phyloP scores from a whole-genome alignment of 2,888 invertebrate genomes.

The Hypomecis atomaria region DNA sequence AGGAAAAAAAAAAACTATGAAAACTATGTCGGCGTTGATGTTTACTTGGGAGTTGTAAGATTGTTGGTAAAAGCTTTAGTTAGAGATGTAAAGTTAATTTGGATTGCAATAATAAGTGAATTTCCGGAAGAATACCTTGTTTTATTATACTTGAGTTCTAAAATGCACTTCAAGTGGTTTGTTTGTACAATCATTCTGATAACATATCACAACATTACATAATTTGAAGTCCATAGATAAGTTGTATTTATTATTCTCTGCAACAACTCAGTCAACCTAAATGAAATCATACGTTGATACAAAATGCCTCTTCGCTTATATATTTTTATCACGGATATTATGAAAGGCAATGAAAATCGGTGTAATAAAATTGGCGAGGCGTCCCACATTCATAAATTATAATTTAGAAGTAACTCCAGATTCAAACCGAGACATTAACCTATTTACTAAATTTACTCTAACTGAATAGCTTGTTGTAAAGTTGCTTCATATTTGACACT shows the following conservation, averaged over 20 bases:
- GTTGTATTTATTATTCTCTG: conserved; percentile 29
- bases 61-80: no score
- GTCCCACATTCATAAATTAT: conserved; percentile 59
- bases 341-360: conserved; percentile 49
- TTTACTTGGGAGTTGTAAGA: no score
- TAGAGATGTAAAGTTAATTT: no score
- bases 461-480: conserved; percentile 1
- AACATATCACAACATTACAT: conserved; percentile 35
- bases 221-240: conserved; percentile 9
- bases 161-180: conserved; percentile 25
- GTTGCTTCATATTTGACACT: conserved; percentile 1
- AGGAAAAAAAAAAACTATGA: no score
- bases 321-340: conserved; percentile 47
- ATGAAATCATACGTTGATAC: conserved; percentile 29
- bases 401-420: conserved; percentile 54
- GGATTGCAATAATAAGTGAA: no score
- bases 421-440: conserved; percentile 41
- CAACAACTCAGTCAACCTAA: conserved; percentile 34
- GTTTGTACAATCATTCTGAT: conserved; percentile 19
- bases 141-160: no score
- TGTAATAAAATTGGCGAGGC: conserved; percentile 49
- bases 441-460: conserved; percentile 39
- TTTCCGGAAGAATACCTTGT: no score
- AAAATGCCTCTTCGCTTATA: conserved; percentile 29
- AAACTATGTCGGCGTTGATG: no score